phyloP scores from a whole-genome alignment of 2,113 vertebrate genomes.

The Alectura lathami region DNA sequence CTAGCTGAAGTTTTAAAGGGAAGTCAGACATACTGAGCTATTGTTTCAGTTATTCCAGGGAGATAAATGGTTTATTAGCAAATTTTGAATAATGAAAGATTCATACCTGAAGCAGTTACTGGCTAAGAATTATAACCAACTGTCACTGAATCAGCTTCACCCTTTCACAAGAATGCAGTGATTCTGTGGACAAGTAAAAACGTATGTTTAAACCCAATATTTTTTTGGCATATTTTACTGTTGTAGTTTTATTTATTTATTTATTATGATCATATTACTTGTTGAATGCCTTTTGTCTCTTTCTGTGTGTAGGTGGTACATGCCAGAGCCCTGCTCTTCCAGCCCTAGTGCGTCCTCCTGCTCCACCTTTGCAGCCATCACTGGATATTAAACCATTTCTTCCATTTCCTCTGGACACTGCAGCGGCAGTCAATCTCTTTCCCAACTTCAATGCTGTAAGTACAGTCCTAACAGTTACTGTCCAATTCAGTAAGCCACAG shows the following conservation, averaged over 20 bases:
- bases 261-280: background rate
- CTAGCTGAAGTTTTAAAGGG: background rate
- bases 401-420: constrained; percentile 88
- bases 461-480: constrained; percentile 2
- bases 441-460: constrained; percentile 94
- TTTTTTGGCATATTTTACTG: background rate
- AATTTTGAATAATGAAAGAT: background rate
- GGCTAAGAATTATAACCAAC: background rate
- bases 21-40: background rate
- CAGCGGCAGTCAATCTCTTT: constrained; percentile 88
- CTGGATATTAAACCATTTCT: constrained; percentile 94
- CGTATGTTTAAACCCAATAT: background rate
- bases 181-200: background rate
- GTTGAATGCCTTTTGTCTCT: constrained; percentile 50
- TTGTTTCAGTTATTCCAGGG: background rate
- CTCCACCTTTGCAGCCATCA: constrained; percentile 85
- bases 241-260: background rate
- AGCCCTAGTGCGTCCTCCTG: constrained; percentile 87
- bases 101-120: background rate
- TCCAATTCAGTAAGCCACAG: background rate
- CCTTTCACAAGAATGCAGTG: background rate
- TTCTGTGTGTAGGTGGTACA: constrained; percentile 82
- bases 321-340: constrained; percentile 94
- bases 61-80: background rate
- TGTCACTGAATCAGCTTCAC: background rate